phyloP scores from a whole-genome alignment of 35 echinoderm and acorn worm genomes.

The Strongylocentrotus purpuratus region DNA sequence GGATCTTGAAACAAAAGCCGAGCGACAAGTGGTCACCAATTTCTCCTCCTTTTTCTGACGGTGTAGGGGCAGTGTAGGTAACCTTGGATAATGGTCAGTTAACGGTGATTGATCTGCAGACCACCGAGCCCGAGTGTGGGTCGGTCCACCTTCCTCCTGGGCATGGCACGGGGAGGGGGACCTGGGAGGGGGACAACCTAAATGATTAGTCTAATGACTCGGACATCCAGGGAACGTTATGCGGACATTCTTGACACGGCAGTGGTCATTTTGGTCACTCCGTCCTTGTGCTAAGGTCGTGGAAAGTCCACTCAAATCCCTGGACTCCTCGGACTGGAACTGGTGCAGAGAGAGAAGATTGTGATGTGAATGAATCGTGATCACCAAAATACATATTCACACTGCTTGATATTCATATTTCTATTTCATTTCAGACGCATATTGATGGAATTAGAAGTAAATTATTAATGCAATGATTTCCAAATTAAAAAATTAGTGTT shows the following conservation, averaged over 20 bases:
- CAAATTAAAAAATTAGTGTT: no score
- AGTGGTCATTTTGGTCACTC: neutral
- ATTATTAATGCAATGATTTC: no score
- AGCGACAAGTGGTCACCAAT: slow-evolving; percentile 39
- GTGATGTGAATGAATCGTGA: neutral
- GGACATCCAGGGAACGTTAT: neutral
- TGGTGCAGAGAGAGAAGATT: neutral
- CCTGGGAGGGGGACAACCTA: slow-evolving; percentile 5
- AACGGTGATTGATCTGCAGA: neutral
- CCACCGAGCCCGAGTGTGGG: slow-evolving; percentile 27
- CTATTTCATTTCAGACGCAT: no score
- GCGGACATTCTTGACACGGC: neutral
- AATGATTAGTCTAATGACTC: neutral
- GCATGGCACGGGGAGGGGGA: neutral
- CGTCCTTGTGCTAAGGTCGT: neutral
- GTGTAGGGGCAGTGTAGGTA: neutral
- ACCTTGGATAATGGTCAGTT: slow-evolving; percentile 36
- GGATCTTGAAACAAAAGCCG: slow-evolving; percentile 42
- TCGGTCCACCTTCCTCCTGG: neutral
- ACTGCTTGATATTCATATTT: neutral
- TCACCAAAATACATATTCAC: neutral
- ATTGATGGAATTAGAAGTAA: no score
- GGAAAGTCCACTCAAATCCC: neutral
- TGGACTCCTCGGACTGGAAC: neutral
- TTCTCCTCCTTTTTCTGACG: neutral